phyloP scores from a whole-genome alignment of 1,140 invertebrate genomes.

The Trypoxylus dichotomus region DNA sequence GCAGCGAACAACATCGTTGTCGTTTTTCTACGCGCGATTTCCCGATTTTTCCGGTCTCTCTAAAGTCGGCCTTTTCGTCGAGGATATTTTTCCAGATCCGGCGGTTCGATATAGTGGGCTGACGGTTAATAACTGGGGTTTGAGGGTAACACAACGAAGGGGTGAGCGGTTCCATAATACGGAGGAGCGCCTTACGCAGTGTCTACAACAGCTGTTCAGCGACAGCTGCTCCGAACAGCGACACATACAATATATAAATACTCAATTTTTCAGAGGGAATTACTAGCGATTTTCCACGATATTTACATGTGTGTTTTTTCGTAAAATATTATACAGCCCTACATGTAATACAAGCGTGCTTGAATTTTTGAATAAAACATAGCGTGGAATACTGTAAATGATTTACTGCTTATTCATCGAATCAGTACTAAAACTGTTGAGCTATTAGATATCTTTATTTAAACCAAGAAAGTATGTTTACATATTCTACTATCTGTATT shows the following conservation, averaged over 20 bases:
- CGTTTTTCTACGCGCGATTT: slow-evolving; percentile 12
- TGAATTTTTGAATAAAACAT: too few species aligned
- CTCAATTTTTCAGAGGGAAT: slow-evolving; percentile 24
- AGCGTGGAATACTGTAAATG: too few species aligned
- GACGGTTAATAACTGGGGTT: slow-evolving; percentile 29
- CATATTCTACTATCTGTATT: too few species aligned
- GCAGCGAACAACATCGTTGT: neutral
- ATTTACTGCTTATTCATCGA: too few species aligned
- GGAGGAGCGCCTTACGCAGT: slow-evolving; percentile 25
- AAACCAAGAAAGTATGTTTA: too few species aligned
- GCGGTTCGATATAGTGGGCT: slow-evolving; percentile 27
- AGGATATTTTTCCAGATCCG: slow-evolving; percentile 26
- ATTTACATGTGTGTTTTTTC: slow-evolving; percentile 20
- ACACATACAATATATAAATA: slow-evolving; percentile 27
- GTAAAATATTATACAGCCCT: neutral
- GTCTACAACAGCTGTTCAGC: slow-evolving; percentile 29
- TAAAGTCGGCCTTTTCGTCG: slow-evolving; percentile 11
- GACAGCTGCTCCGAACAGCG: slow-evolving; percentile 29
- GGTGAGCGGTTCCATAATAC: slow-evolving; percentile 19
- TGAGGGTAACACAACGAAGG: slow-evolving; percentile 12
- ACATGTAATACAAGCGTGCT: too few species aligned
- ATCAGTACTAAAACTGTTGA: too few species aligned
- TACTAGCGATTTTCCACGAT: slow-evolving; percentile 19
- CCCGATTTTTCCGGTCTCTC: neutral
- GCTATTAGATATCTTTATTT: too few species aligned